phyloP scores from a whole-genome alignment of 2,113 vertebrate species.

The Brachyhypopomus gauderio region DNA sequence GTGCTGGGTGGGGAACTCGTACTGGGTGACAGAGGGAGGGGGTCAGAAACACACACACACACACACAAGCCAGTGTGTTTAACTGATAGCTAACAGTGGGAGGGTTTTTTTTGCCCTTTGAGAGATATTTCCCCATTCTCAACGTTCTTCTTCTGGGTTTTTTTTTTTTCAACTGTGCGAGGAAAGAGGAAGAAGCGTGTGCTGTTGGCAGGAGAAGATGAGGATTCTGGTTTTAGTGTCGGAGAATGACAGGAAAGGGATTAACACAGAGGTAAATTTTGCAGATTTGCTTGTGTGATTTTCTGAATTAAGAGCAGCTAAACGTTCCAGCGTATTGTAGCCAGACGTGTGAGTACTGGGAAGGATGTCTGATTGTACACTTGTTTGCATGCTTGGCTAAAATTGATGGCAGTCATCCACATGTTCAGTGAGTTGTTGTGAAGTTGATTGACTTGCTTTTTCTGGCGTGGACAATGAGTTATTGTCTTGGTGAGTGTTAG shows the following conservation, averaged over 20 bases:
- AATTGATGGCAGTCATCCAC: not conserved
- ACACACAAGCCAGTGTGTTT: not conserved
- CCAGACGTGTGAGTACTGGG: not conserved
- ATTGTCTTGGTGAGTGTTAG: not conserved
- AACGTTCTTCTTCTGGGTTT: constrained; percentile 56
- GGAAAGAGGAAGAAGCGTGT: constrained; percentile 64
- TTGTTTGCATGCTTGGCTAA: not conserved
- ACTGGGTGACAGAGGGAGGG: not conserved
- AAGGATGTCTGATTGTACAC: not conserved
- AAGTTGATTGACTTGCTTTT: not conserved
- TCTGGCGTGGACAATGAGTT: not conserved
- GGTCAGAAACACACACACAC: constrained; percentile 7
- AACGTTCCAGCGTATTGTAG: constrained; percentile 40
- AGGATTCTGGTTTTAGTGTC: constrained; percentile 75
- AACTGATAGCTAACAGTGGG: constrained; percentile 42
- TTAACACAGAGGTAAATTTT: constrained; percentile 69
- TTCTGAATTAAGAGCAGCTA: constrained; percentile 21
- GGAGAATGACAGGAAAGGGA: constrained; percentile 75
- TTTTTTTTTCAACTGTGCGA: constrained; percentile 34
- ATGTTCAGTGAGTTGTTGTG: not conserved
- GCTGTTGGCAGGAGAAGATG: constrained; percentile 60
- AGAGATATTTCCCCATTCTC: constrained; percentile 72
- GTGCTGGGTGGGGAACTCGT: constrained; percentile 3
- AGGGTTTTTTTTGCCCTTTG: constrained; percentile 45
- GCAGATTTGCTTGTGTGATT: not conserved